Base-by-base conservation (phyloP, 2,888 invertebrate species). In the Chesias legatella region DNA sequence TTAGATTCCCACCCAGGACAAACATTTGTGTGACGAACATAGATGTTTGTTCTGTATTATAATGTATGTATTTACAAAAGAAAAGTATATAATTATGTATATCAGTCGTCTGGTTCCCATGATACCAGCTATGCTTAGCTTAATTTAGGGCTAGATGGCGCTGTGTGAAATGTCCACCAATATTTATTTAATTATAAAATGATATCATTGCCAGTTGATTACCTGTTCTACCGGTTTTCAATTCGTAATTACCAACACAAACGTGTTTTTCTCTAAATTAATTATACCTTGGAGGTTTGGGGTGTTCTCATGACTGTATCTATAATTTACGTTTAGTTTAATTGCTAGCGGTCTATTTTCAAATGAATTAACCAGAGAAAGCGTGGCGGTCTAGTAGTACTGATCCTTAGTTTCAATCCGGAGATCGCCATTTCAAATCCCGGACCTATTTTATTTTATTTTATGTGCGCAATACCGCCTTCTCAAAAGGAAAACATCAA, bases 141-240 rank as follows among this genome's bases (percentile, higher is more conserved):
- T 34, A 22, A 25, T 25, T 6, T 8, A 11, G 26, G 10, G 23
- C 24, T 24, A 11, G n/a, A n/a, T n/a, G n/a, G n/a, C n/a, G n/a
- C n/a, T n/a, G n/a, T n/a, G n/a, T n/a, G 11, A 34, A 8, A 23
- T 6, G 8, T 26, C 20, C 27, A 30, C 24, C 26, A 25, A 30
- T 11, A 38, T 22, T 33, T 20, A 1, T 17, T n/a, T 9, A 25
- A 35, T 8, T 24, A 26, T 34, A 26, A 20, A 0, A n/a, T 31
- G 27, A 43, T 43, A 35, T 34, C 20, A 42, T 36, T 28, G 31
- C 24, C 39, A 38, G 40, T 37, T 34, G 33, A 31, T 7, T 21
- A 37, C 35, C 25, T 10, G 33, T 8, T 25, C 9, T 33, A 42
- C 43, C 10, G 13, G 44, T 42, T 42, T 17, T 10, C 6, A 33